These are phyloP conservation scores for Chouioia cunea DNA, from an alignment of 2,888 invertebrate species.

Conservation along the genomic window DNA sequence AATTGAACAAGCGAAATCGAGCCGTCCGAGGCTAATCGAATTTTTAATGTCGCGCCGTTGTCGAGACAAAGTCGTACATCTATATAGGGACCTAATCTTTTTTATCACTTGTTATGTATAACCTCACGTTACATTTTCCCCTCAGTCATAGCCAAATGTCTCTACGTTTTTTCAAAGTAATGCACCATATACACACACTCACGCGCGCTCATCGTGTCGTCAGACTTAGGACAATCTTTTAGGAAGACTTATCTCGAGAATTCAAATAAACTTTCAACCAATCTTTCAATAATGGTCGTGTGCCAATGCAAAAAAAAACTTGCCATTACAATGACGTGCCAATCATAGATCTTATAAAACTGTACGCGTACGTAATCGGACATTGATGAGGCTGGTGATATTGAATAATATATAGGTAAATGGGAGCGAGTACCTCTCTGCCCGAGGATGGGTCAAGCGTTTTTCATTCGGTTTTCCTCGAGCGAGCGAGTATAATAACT, in stretches of 20 bases:
- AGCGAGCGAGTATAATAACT: constrained; percentile 6
- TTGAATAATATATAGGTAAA: constrained; percentile 34
- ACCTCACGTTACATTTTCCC: too few species aligned
- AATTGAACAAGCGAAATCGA: background rate
- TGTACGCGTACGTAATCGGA: constrained; percentile 9
- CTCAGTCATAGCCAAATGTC: too few species aligned
- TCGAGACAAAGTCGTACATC: background rate
- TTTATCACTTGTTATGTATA: constrained; percentile 15
- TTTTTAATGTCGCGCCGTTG: too few species aligned
- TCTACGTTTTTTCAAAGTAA: too few species aligned
- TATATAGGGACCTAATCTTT: constrained; percentile 29
- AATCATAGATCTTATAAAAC: constrained; percentile 49
- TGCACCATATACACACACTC: too few species aligned
- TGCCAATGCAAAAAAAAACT: constrained; percentile 63
- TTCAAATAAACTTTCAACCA: constrained; percentile 35
- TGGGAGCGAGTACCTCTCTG: constrained; percentile 19
- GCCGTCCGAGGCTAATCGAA: constrained; percentile 38
- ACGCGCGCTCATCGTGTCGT: too few species aligned
- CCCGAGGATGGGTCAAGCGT: constrained; percentile 11
- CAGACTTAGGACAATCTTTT: constrained; percentile 31
- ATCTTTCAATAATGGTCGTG: constrained; percentile 56
- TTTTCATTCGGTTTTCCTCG: constrained; percentile 4
- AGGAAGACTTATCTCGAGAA: background rate
- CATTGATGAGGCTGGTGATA: constrained; percentile 22
- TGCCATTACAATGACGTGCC: constrained; percentile 66